phyloP scores from a whole-genome alignment of 2,888 invertebrate genomes.

The Eulithis testata region DNA sequence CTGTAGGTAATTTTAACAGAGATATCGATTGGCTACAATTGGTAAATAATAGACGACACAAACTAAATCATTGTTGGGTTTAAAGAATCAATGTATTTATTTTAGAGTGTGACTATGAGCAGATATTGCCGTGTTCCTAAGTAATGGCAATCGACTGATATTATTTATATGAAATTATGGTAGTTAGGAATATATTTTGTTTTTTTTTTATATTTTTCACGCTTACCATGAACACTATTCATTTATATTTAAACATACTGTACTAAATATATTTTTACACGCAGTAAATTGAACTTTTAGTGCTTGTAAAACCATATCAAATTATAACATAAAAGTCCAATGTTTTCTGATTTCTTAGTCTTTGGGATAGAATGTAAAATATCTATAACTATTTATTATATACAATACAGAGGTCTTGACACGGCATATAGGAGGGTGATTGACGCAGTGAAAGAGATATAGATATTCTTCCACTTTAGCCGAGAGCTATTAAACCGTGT shows the following conservation, averaged over 20 bases:
- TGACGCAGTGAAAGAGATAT: too few species aligned
- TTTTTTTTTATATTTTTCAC: background rate
- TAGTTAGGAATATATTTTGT: conserved; percentile 2
- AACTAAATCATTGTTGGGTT: background rate
- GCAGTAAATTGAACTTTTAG: background rate
- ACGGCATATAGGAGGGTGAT: too few species aligned
- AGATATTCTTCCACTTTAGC: too few species aligned
- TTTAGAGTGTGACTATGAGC: conserved; percentile 11
- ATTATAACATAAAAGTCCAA: background rate
- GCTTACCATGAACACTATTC: background rate
- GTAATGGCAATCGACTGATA: conserved; percentile 58
- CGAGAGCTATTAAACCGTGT: too few species aligned
- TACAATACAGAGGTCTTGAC: too few species aligned
- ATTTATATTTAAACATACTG: too few species aligned
- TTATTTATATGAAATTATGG: conserved; percentile 39
- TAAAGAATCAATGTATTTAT: background rate
- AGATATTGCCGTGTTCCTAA: background rate
- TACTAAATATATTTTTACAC: conserved; percentile 2
- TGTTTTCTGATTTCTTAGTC: too few species aligned
- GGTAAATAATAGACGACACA: too few species aligned
- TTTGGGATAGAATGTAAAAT: too few species aligned
- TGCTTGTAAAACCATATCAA: conserved; percentile 3
- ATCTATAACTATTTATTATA: too few species aligned
- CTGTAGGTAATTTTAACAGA: too few species aligned
- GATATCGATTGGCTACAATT: too few species aligned